Conservation (phyloP, 2,113 vertebrate species). For the Odobenus rosmarus region DNA sequence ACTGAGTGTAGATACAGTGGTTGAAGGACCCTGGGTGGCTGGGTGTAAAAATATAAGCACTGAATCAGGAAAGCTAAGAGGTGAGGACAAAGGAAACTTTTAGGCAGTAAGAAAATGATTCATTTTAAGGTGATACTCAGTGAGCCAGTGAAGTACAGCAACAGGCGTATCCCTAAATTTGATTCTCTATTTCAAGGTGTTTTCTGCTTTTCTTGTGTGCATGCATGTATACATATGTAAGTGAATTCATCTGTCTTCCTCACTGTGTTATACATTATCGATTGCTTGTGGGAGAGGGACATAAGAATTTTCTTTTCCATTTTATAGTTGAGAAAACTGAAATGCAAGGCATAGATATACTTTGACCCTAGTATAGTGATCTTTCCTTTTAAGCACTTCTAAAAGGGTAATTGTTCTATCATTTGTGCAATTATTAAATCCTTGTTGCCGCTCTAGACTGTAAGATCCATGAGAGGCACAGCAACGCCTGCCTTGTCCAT, state of each 20-base stretch:
- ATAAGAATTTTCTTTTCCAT: not conserved
- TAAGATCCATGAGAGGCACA: not conserved
- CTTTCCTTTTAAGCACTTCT: not conserved
- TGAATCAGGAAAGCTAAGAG: conserved; percentile 54
- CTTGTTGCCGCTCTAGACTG: not conserved
- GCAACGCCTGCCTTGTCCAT: not conserved
- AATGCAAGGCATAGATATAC: not conserved
- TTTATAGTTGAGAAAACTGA: not conserved
- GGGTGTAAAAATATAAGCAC: conserved; percentile 56
- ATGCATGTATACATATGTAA: too few species aligned
- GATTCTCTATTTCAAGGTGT: not conserved
- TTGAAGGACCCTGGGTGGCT: conserved; percentile 55
- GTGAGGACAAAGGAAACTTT: conserved; percentile 4
- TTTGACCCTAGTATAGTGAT: not conserved
- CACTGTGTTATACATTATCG: not conserved
- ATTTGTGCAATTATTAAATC: not conserved
- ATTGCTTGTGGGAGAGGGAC: not conserved
- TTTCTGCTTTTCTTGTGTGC: not conserved
- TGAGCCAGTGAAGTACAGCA: not conserved
- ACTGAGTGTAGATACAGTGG: conserved; percentile 36
- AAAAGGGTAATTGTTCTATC: not conserved
- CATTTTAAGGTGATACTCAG: not conserved
- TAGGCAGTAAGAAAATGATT: conserved; percentile 22
- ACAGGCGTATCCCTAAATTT: not conserved
- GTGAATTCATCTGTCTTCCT: not conserved